phyloP scores from a whole-genome alignment of 2,888 invertebrate species.

The Taphrorychus bicolor region DNA sequence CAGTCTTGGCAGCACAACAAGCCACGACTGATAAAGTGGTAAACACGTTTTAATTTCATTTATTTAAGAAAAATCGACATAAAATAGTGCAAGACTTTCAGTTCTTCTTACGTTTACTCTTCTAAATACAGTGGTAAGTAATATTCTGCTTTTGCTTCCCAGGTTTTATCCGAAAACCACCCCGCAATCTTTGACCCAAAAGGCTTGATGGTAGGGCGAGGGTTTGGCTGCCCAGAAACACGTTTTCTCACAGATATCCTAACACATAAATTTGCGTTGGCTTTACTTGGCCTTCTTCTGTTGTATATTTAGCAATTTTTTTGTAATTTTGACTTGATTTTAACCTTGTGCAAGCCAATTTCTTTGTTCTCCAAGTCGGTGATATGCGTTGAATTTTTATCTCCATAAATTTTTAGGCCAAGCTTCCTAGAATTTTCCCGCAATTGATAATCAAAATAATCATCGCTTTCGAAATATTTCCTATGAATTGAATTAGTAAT shows the following conservation, averaged over 20 bases:
- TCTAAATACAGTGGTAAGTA: slow-evolving; percentile 35
- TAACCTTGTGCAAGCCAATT: slow-evolving; percentile 18
- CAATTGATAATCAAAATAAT: not conserved
- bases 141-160: not conserved
- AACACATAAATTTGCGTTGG: not conserved
- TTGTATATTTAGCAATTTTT: not conserved
- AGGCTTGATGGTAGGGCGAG: slow-evolving; percentile 21
- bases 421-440: slow-evolving; percentile 18
- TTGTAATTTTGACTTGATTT: slow-evolving; percentile 4
- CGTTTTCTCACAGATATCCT: not conserved
- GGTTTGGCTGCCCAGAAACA: slow-evolving; percentile 35
- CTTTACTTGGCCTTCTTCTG: not conserved
- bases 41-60: slow-evolving; percentile 25
- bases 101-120: slow-evolving; percentile 22
- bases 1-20: slow-evolving; percentile 35
- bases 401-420: slow-evolving; percentile 12
- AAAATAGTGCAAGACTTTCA: slow-evolving; percentile 25
- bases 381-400: slow-evolving; percentile 10
- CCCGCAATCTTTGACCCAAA: not conserved
- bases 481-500: not conserved
- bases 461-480: slow-evolving; percentile 2
- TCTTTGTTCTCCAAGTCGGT: slow-evolving; percentile 31
- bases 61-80: slow-evolving; percentile 17
- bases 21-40: slow-evolving; percentile 26
- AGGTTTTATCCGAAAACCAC: not conserved